These are phyloP conservation scores for Hoplostethus atlanticus DNA, from an alignment of 2,797 vertebrate genomes.

Conservation along the genomic window DNA sequence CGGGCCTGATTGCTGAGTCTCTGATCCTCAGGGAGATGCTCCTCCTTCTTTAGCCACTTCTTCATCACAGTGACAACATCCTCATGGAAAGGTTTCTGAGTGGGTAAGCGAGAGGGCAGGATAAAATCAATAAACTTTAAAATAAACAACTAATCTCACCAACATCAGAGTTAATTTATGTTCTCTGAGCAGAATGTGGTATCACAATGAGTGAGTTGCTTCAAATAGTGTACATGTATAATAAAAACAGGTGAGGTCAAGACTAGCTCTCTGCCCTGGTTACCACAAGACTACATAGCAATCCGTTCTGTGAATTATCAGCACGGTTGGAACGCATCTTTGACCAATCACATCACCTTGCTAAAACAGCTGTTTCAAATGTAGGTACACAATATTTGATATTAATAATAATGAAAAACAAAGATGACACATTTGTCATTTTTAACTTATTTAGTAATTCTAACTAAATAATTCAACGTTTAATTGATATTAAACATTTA, in stretches of 20 bases:
- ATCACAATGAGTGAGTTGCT: background rate
- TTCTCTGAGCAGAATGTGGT: background rate
- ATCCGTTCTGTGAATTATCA: background rate
- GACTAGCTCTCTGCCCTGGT: background rate
- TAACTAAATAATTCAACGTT: too few species aligned
- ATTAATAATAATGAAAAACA: too few species aligned
- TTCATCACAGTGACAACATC: conserved; percentile 81
- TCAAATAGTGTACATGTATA: background rate
- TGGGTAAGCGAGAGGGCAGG: conserved; percentile 2
- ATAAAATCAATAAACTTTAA: background rate
- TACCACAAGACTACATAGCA: background rate
- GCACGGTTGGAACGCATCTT: background rate
- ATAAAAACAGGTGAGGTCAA: conserved; percentile 7
- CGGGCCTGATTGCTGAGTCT: conserved; percentile 71
- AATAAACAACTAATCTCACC: too few species aligned
- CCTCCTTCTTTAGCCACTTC: conserved; percentile 77
- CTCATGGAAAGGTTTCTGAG: conserved; percentile 84
- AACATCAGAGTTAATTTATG: background rate
- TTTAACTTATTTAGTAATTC: too few species aligned
- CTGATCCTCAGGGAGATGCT: conserved; percentile 66
- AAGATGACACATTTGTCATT: too few species aligned
- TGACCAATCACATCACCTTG: background rate
- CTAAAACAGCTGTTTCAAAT: background rate
- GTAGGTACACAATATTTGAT: too few species aligned
- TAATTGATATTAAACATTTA: too few species aligned